Evolutionary conservation across 2,113 vertebrate genomes (phyloP).

Genomic region (Hippopotamus amphibius): DNA sequence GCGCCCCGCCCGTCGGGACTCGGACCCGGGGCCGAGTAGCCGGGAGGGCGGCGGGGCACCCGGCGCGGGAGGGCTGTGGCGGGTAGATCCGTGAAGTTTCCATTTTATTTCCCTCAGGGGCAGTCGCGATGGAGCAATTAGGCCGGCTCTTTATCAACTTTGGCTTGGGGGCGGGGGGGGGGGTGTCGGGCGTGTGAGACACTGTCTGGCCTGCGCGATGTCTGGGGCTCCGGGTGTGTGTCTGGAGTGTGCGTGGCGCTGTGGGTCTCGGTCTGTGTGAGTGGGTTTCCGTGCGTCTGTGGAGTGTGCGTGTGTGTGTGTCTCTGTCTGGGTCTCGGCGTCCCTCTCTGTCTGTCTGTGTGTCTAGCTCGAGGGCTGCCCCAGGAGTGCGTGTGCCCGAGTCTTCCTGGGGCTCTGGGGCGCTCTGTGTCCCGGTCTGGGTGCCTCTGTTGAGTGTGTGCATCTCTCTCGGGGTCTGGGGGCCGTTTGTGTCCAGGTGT

Average conservation of each 20-base stretch:
- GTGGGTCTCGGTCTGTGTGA: background rate
- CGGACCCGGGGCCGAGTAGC: conserved; percentile 69
- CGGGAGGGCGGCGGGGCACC: conserved; percentile 13
- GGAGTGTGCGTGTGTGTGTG: background rate
- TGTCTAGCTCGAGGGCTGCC: background rate
- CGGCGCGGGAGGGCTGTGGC: conserved; percentile 9
- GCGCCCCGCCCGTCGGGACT: conserved; percentile 62
- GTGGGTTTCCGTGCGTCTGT: background rate
- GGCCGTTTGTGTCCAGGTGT: background rate
- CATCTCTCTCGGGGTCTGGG: background rate
- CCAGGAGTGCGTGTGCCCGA: background rate
- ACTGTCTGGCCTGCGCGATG: conserved; percentile 75
- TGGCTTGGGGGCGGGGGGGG: background rate
- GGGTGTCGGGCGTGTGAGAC: conserved; percentile 61
- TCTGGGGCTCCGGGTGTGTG: conserved; percentile 64
- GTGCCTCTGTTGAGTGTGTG: background rate
- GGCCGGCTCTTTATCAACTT: conserved; percentile 76
- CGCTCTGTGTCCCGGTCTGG: background rate
- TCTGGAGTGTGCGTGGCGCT: conserved; percentile 57
- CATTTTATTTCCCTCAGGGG: conserved; percentile 71
- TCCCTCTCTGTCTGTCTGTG: background rate
- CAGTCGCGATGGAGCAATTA: conserved; percentile 64
- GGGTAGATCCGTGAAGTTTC: conserved; percentile 71
- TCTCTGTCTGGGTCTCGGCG: background rate
- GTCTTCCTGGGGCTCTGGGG: background rate